phyloP scores from a whole-genome alignment of 2,797 vertebrate genomes.

The Pseudocheirus occidentalis region DNA sequence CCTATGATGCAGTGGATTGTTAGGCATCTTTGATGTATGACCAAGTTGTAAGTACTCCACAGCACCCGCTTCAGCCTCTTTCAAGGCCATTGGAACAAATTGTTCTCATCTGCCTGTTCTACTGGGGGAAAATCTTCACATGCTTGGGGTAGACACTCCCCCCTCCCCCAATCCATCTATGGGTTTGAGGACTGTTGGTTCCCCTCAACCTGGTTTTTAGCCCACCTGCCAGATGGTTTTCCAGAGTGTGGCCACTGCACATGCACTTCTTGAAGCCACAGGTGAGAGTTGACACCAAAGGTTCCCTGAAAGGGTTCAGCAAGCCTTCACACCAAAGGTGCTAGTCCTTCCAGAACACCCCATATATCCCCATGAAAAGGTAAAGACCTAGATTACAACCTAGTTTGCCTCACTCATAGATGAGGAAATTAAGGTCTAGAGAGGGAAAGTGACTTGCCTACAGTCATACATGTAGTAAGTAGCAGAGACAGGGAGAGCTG shows the following conservation, averaged over 20 bases:
- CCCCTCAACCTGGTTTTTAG: neutral
- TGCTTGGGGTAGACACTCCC: neutral
- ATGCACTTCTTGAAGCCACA: neutral
- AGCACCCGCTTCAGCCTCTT: neutral
- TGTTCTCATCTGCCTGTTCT: neutral
- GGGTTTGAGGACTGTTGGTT: neutral
- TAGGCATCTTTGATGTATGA: neutral
- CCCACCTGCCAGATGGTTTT: neutral
- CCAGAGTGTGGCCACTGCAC: neutral
- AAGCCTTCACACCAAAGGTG: neutral
- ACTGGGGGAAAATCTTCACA: neutral
- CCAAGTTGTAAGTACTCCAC: neutral
- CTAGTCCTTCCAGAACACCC: neutral
- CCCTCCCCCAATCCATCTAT: neutral
- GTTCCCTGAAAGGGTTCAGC: neutral
- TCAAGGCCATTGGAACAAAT: neutral
- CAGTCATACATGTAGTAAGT: neutral
- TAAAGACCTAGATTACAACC: neutral
- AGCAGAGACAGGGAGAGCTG: neutral
- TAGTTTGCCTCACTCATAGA: neutral
- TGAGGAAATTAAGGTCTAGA: neutral
- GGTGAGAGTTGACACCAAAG: neutral
- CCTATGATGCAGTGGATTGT: neutral
- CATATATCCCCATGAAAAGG: neutral
- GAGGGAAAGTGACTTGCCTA: neutral